Evolutionary conservation across 53 echinoderm and acorn worm genomes (phyloP).

Genomic region (Crossaster papposus): DNA sequence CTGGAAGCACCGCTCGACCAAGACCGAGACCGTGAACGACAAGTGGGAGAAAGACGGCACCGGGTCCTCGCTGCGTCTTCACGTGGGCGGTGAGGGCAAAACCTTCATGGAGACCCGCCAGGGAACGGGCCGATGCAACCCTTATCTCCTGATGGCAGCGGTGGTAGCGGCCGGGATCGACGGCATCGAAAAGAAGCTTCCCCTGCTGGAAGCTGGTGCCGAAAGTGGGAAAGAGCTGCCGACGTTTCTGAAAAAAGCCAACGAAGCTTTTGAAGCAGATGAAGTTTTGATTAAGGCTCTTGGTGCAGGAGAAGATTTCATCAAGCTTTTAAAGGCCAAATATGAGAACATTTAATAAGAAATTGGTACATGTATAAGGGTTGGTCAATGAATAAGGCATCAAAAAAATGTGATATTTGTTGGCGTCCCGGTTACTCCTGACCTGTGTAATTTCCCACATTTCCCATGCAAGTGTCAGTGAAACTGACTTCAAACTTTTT

Average conservation of each 20-base stretch:
- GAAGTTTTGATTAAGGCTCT: constrained; percentile 69
- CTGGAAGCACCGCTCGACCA: constrained; percentile 50
- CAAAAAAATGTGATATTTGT: no score
- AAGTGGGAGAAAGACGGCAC: constrained; percentile 71
- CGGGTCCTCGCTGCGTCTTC: constrained; percentile 60
- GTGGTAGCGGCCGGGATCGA: constrained; percentile 82
- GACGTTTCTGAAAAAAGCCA: constrained; percentile 61
- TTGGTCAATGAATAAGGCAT: no score
- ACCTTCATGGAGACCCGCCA: constrained; percentile 77
- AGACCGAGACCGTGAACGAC: constrained; percentile 61
- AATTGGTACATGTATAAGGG: background rate
- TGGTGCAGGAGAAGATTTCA: constrained; percentile 70
- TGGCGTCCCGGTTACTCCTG: no score
- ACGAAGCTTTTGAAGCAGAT: constrained; percentile 66
- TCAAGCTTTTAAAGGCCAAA: constrained; percentile 64
- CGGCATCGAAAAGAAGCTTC: constrained; percentile 74
- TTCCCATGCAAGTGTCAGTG: no score
- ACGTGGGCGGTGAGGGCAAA: constrained; percentile 62
- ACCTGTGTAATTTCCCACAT: no score
- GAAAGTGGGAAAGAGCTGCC: constrained; percentile 63
- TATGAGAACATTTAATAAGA: background rate
- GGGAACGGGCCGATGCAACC: constrained; percentile 77
- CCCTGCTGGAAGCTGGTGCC: constrained; percentile 44
- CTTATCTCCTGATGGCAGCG: constrained; percentile 78
- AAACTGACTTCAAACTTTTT: no score